A percentile compares a stretch with the other conserved stretches of the same genome.
Evolutionary conservation across 2,888 invertebrate genomes (phyloP).

Genomic region (Liopterus haemorrhoidalis): DNA sequence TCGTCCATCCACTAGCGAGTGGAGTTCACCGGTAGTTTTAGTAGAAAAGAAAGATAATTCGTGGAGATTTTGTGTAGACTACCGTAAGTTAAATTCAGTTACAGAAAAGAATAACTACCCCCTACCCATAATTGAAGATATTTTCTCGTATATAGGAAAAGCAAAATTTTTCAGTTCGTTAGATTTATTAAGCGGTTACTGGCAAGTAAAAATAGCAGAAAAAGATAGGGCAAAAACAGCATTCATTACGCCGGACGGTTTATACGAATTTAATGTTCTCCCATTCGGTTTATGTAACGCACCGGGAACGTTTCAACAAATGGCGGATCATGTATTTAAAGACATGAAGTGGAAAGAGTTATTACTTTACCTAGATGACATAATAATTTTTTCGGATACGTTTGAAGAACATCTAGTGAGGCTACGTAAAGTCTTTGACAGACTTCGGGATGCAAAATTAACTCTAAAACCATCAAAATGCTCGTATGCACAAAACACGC

Average conservation of each 20-base stretch:
- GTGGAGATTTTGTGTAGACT: conserved; percentile 27
- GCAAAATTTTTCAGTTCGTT: conserved; percentile 29
- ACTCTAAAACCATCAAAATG: conserved; percentile 25
- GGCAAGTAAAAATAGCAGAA: conserved; percentile 21
- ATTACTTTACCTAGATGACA: conserved; percentile 21
- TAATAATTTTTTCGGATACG: conserved; percentile 15
- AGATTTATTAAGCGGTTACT: conserved; percentile 31
- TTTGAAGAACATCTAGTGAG: conserved; percentile 13
- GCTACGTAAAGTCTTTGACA: conserved; percentile 18
- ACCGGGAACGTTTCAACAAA: conserved; percentile 29
- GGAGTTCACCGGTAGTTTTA: conserved; percentile 22
- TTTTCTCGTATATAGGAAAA: conserved; percentile 26
- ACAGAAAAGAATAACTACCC: conserved; percentile 30
- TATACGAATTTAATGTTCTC: conserved; percentile 31
- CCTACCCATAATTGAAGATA: conserved; percentile 31
- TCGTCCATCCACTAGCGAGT: conserved; percentile 21
- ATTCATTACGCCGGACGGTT: conserved; percentile 29
- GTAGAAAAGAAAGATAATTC: conserved; percentile 24
- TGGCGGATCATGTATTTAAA: conserved; percentile 10
- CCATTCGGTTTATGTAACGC: conserved; percentile 33
- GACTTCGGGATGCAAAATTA: conserved; percentile 16
- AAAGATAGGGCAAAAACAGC: conserved; percentile 27
- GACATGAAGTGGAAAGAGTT: conserved; percentile 20
- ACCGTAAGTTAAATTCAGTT: conserved; percentile 25
- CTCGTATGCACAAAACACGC: conserved; percentile 16